These are phyloP conservation scores for Microtus pennsylvanicus DNA, from an alignment of 2,113 vertebrate species.

Conservation along the genomic window DNA sequence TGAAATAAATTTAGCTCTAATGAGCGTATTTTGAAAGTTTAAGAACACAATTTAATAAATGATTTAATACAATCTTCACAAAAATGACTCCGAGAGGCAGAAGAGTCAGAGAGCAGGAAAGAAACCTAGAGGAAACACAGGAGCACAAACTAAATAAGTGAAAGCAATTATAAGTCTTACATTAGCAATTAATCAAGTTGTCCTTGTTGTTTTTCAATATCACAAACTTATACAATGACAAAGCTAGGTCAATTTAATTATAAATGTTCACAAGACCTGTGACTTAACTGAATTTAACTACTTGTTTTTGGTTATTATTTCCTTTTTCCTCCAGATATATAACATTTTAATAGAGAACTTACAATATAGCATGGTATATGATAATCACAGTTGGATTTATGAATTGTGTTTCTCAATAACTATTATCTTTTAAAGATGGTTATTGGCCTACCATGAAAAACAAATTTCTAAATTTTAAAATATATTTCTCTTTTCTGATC, in stretches of 20 bases:
- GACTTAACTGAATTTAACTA: neutral
- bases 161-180: constrained; percentile 50
- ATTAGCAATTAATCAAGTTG: constrained; percentile 52
- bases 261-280: neutral
- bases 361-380: neutral
- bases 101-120: neutral
- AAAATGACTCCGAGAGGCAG: constrained; percentile 29
- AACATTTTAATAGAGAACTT: constrained; percentile 31
- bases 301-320: neutral
- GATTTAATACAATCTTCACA: constrained; percentile 59
- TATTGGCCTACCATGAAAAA: neutral
- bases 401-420: neutral
- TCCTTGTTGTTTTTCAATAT: constrained; percentile 12
- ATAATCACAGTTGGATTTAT: neutral
- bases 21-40: constrained; percentile 73
- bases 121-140: constrained; percentile 50
- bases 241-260: constrained; percentile 39
- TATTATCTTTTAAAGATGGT: neutral
- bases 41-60: constrained; percentile 72
- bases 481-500: neutral
- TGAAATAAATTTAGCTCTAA: constrained; percentile 75
- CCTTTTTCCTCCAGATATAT: neutral
- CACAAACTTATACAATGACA: constrained; percentile 12
- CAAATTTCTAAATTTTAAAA: neutral
- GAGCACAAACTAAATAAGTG: constrained; percentile 17